phyloP scores from a whole-genome alignment of 2,797 vertebrate genomes.

The Rhincodon typus region DNA sequence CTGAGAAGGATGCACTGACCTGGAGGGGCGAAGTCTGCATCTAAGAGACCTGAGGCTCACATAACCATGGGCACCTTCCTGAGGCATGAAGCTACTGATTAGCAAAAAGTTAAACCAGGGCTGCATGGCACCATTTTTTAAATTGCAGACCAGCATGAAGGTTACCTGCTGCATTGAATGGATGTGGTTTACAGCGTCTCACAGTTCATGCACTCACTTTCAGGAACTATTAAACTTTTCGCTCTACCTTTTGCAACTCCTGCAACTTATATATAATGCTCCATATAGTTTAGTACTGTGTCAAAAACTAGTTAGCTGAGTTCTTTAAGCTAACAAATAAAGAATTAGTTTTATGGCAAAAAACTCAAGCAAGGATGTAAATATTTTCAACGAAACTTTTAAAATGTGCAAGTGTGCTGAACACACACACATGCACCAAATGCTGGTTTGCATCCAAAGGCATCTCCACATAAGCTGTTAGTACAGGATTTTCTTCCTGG shows the following conservation, averaged over 20 bases:
- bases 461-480: too few relatives aligned
- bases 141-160: background rate
- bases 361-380: too few relatives aligned
- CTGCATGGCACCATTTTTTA: background rate
- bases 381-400: too few relatives aligned
- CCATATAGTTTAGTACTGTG: too few relatives aligned
- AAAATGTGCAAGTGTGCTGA: too few relatives aligned
- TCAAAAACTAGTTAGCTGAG: too few relatives aligned
- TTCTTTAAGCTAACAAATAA: too few relatives aligned
- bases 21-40: background rate
- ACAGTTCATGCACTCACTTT: background rate
- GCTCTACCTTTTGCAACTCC: background rate
- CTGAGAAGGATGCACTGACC: too few relatives aligned
- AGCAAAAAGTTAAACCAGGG: background rate
- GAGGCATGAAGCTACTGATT: background rate
- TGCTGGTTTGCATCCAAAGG: too few relatives aligned
- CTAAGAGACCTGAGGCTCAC: background rate
- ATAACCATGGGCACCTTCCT: background rate
- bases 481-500: too few relatives aligned
- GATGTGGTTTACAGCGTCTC: background rate
- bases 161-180: background rate
- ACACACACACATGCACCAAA: too few relatives aligned
- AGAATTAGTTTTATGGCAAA: too few relatives aligned
- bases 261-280: background rate
- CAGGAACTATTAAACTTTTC: background rate